Percentiles rank a stretch among this genome's conserved stretches.
These are phyloP conservation scores for Dipodomys ordii DNA, from an alignment of 2,113 vertebrate genomes.

Conservation along the genomic window DNA sequence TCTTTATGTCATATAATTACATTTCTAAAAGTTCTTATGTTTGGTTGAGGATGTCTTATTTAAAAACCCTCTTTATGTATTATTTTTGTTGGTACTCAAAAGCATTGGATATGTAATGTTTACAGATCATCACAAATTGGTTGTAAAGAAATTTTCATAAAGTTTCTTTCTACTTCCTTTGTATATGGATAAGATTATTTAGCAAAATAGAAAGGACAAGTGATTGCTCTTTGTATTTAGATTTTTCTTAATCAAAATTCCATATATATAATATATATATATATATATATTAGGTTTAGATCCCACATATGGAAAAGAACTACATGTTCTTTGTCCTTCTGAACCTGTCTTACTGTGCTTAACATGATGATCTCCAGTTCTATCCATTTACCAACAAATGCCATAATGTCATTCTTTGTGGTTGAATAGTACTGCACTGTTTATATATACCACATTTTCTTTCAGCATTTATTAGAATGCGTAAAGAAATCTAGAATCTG, in stretches of 20 bases:
- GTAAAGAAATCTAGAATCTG: too few species aligned
- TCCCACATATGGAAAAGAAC: too few species aligned
- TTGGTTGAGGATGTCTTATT: not conserved
- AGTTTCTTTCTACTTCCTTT: not conserved
- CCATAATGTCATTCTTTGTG: too few species aligned
- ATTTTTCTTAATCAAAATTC: not conserved
- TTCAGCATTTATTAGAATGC: too few species aligned
- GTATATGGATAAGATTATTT: conserved; percentile 22
- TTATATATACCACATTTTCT: too few species aligned
- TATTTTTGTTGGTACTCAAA: conserved; percentile 26
- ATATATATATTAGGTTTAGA: too few species aligned
- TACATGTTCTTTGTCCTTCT: too few species aligned
- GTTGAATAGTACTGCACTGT: too few species aligned
- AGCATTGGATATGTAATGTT: conserved; percentile 10
- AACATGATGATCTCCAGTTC: too few species aligned
- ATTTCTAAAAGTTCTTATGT: conserved; percentile 50
- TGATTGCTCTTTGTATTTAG: conserved; percentile 14
- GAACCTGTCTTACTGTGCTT: too few species aligned
- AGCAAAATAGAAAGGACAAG: conserved; percentile 49
- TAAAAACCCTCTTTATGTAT: not conserved
- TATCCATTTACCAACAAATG: too few species aligned
- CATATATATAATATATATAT: not conserved
- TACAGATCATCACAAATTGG: conserved; percentile 32
- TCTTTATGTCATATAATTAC: conserved; percentile 55
- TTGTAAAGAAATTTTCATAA: conserved; percentile 29